These are phyloP conservation scores for Sesamia inferens DNA, from an alignment of 2,888 invertebrate genomes.

Conservation along the genomic window DNA sequence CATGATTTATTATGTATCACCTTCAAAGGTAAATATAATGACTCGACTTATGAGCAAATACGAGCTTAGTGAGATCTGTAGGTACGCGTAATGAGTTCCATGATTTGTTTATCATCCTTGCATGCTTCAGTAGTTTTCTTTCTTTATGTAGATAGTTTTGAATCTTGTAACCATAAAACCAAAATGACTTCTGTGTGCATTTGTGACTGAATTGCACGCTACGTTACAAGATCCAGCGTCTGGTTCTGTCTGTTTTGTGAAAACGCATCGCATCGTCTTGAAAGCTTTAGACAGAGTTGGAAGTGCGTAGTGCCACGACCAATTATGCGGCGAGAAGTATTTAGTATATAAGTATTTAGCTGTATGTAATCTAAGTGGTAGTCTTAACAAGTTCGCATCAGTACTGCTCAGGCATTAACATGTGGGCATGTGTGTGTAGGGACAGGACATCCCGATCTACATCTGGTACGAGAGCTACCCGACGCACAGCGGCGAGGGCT, in stretches of 20 bases:
- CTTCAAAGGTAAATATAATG: conserved; percentile 7
- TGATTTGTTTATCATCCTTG: conserved; percentile 63
- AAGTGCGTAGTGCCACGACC: conserved; percentile 68
- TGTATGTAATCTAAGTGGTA: conserved; percentile 61
- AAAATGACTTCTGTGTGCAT: conserved; percentile 54
- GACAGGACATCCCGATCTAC: conserved; percentile 98
- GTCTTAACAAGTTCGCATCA: conserved; percentile 71
- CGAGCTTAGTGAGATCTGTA: conserved; percentile 19
- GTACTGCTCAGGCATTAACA: conserved; percentile 65
- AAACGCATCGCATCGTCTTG: conserved; percentile 63
- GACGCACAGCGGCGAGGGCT: conserved; percentile 98
- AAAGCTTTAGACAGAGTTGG: conserved; percentile 75
- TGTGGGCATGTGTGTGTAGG: conserved; percentile 90
- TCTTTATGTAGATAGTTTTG: conserved; percentile 60
- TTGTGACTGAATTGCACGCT: conserved; percentile 49
- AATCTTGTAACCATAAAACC: conserved; percentile 67
- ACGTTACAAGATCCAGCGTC: conserved; percentile 65
- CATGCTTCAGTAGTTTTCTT: conserved; percentile 66
- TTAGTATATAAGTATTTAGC: conserved; percentile 64
- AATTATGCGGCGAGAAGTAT: conserved; percentile 64
- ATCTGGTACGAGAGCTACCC: conserved; percentile 99
- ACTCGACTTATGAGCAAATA: conserved; percentile 3
- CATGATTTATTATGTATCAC: conserved; percentile 13
- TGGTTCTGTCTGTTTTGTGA: conserved; percentile 68
- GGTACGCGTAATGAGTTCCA: conserved; percentile 42